Percentiles rank a stretch among this genome's conserved stretches.
Conservation (phyloP, 2,888 invertebrate genomes). For the Hecatera dysodea region DNA sequence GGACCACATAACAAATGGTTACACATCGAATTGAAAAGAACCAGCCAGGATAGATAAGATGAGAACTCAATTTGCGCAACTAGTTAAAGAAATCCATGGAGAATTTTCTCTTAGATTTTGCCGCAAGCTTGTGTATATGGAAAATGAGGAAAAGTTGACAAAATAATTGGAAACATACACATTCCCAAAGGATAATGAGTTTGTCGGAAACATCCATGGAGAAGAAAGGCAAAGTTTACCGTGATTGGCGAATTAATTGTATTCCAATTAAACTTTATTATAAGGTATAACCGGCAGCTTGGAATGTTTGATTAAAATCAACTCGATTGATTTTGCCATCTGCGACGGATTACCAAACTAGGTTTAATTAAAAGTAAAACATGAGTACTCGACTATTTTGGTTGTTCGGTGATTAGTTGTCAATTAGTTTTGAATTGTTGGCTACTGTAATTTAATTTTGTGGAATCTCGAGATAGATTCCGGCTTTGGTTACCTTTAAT, state of each 20-base stretch:
- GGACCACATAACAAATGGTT: constrained; percentile 23
- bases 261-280: constrained; percentile 70
- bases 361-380: constrained; percentile 58
- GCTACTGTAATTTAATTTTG: constrained; percentile 36
- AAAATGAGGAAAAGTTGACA: constrained; percentile 40
- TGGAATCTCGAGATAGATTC: neutral
- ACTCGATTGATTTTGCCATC: constrained; percentile 56
- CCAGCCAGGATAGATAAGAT: constrained; percentile 3
- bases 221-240: constrained; percentile 57
- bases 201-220: constrained; percentile 50
- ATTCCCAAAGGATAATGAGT: constrained; percentile 49
- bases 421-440: constrained; percentile 41
- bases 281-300: constrained; percentile 45
- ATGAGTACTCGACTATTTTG: constrained; percentile 45
- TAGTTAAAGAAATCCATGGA: constrained; percentile 11
- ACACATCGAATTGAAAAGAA: constrained; percentile 22
- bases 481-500: neutral
- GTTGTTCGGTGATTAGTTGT: constrained; percentile 44
- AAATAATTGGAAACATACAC: constrained; percentile 61
- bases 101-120: constrained; percentile 12
- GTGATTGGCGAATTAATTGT: constrained; percentile 63
- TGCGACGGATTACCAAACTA: constrained; percentile 58
- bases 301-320: constrained; percentile 64
- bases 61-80: constrained; percentile 42
- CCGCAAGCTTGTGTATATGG: constrained; percentile 12